These are phyloP conservation scores for Rhyzopertha dominica DNA, from an alignment of 1,140 invertebrate species.

Conservation along the genomic window DNA sequence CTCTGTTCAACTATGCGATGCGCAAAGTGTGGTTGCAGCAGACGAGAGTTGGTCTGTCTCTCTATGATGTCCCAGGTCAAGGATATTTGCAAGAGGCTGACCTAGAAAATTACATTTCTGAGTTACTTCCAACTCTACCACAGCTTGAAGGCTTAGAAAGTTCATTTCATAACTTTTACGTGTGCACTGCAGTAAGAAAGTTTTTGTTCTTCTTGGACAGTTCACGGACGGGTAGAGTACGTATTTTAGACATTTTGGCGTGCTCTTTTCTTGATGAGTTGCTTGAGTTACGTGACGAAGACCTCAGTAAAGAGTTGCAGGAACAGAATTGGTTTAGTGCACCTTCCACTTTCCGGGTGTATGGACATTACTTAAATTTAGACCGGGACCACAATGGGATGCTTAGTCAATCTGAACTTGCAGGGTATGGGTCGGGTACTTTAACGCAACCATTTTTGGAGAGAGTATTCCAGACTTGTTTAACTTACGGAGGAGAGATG, in stretches of 20 bases:
- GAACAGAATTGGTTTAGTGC: conserved; percentile 95
- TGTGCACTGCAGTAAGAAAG: conserved; percentile 91
- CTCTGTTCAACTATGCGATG: conserved; percentile 94
- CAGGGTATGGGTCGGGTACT: conserved; percentile 82
- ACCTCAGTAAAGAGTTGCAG: conserved; percentile 72
- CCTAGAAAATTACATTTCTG: conserved; percentile 90
- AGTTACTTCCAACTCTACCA: conserved; percentile 85
- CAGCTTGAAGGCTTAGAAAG: conserved; percentile 86
- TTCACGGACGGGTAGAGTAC: conserved; percentile 76
- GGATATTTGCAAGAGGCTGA: conserved; percentile 89
- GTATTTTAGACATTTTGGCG: conserved; percentile 86
- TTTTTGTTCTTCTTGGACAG: conserved; percentile 96
- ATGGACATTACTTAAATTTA: conserved; percentile 89
- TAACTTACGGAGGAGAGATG: conserved; percentile 95
- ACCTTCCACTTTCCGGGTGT: conserved; percentile 81
- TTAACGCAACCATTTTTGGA: conserved; percentile 89
- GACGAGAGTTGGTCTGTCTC: conserved; percentile 84
- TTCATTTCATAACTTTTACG: conserved; percentile 93
- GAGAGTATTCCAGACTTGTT: conserved; percentile 89
- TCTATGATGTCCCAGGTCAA: conserved; percentile 90
- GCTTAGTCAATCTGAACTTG: conserved; percentile 83
- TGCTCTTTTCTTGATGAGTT: conserved; percentile 91
- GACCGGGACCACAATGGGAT: conserved; percentile 95
- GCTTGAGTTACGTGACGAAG: conserved; percentile 82
- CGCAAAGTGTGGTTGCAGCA: conserved; percentile 91